Conservation (phyloP, 2,797 vertebrate genomes). For the Fistularia tabacaria region DNA sequence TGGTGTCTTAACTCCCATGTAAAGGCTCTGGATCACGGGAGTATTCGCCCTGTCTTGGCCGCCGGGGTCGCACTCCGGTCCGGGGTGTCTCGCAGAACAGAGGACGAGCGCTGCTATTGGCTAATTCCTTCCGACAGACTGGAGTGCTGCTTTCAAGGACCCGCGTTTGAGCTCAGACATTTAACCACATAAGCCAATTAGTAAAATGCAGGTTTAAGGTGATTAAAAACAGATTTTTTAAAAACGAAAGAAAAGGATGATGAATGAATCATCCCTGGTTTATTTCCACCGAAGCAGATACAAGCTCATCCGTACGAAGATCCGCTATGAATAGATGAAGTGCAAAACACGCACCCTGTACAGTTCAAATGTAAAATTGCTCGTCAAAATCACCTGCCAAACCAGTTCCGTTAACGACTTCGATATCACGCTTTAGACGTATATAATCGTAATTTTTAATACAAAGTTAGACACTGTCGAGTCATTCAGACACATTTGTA, state of each 20-base stretch:
- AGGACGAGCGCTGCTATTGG: constrained; percentile 18
- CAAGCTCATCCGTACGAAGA: too few relatives aligned
- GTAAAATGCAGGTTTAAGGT: not conserved
- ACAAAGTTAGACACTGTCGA: too few relatives aligned
- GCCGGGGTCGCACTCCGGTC: constrained; percentile 17
- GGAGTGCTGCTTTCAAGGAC: constrained; percentile 42
- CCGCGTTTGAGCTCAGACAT: not conserved
- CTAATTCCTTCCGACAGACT: constrained; percentile 37
- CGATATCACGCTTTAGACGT: too few relatives aligned
- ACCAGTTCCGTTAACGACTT: too few relatives aligned
- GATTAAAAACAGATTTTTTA: not conserved
- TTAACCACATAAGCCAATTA: too few relatives aligned
- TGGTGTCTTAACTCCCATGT: constrained; percentile 24
- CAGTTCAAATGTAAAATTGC: too few relatives aligned
- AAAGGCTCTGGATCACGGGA: constrained; percentile 12
- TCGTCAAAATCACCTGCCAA: too few relatives aligned
- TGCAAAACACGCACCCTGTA: too few relatives aligned
- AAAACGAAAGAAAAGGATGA: not conserved
- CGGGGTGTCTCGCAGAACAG: constrained; percentile 1
- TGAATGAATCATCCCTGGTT: constrained; percentile 1
- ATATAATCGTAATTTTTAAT: too few relatives aligned
- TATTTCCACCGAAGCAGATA: too few relatives aligned
- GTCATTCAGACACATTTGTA: too few relatives aligned
- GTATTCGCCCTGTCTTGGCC: constrained; percentile 7
- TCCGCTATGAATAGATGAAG: too few relatives aligned